Base-by-base conservation (phyloP, 2,113 vertebrate genomes). In the Todiramphus chloris region DNA sequence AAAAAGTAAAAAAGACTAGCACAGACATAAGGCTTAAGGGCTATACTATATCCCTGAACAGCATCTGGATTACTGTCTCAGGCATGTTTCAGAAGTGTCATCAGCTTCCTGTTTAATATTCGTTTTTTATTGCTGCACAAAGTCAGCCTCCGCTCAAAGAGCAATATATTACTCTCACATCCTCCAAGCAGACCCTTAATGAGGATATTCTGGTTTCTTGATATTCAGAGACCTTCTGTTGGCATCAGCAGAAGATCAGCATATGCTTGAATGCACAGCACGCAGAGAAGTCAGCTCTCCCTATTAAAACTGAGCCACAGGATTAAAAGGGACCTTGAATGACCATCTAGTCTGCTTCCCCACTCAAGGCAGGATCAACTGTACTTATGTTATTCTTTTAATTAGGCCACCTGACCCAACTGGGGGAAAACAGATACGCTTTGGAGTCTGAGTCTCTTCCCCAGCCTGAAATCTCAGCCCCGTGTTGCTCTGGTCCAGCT, bases 91-190 rank as follows among this genome's bases (percentile, higher is more conserved):
- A 96, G 89, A 92, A 94, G 92, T 94, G 94, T 92, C 96, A 84
- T 18, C 91, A 91, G 93, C 77, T 97, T 97, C 92, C 95, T 96
- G 89, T 93, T 97, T 94, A 96, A 96, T 92, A 96, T 93, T 96
- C n/a, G 5, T 93, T 44, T 85, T 95, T 94, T 91, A 95, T 25
- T 87, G 86, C 94, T 69, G 83, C 80, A 93, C 89, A 94, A 96
- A 96, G 83, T 43, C 89, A 92, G 83, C 78, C 86, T 82, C 44
- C 0, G 2, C 86, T 94, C 83, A 82, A 55, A 87, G 69, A 78
- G 59, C 3, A 4, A 69, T 77, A 37, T 30, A 76, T 89, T 92
- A 66, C 70, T 83, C 90, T 93, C 70, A 75, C 62, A 89, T 91
- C 59, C 66, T 85, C 83, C 10, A 4, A 89, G 70, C 66, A 89